A percentile compares a stretch with the other conserved stretches of the same genome.
These are phyloP conservation scores for Prionace glauca DNA, from an alignment of 2,797 vertebrate species.

Conservation along the genomic window DNA sequence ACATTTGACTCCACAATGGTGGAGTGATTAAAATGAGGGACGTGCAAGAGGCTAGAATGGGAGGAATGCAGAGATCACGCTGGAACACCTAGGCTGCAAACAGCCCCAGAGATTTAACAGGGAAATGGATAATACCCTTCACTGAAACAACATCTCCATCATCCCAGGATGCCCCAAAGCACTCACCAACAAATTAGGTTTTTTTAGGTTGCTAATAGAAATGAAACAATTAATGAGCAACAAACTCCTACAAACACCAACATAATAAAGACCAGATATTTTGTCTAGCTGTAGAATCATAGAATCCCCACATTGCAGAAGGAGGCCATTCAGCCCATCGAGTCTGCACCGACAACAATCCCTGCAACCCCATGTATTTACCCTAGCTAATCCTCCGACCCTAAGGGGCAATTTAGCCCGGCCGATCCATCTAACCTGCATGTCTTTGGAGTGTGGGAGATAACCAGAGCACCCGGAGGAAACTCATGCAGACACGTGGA, in stretches of 20 bases:
- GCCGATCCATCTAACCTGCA: no score
- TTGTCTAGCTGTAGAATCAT: background rate
- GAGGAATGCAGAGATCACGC: background rate
- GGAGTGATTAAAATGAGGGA: background rate
- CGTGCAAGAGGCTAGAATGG: background rate
- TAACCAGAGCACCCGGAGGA: no score
- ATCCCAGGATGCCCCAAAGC: background rate
- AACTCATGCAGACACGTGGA: no score
- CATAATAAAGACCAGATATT: background rate
- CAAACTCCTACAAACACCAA: background rate
- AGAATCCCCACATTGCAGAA: no score
- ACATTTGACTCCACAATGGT: background rate
- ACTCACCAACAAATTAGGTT: background rate
- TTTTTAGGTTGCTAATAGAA: background rate
- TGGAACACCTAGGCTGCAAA: background rate
- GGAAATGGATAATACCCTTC: background rate
- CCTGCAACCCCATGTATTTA: no score
- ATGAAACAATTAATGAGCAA: background rate
- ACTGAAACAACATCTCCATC: background rate
- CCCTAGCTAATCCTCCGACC: no score
- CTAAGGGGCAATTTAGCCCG: no score
- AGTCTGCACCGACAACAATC: no score
- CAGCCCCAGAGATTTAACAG: background rate
- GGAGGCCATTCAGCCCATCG: no score
- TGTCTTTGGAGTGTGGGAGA: no score